phyloP scores from a whole-genome alignment of 2,797 vertebrate genomes.

The Pseudomugil tenellus region DNA sequence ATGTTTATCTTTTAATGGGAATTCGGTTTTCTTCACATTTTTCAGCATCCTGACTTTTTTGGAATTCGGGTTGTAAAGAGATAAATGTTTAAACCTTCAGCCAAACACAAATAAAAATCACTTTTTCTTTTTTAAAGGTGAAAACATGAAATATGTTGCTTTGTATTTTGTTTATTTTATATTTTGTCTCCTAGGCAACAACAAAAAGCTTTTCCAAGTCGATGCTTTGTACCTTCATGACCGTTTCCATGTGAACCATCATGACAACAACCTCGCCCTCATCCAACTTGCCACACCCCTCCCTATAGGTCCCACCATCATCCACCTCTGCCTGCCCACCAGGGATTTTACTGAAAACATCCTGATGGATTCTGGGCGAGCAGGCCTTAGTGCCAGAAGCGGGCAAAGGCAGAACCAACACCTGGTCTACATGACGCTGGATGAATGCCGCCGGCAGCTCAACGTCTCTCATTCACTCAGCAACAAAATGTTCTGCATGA shows the following conservation, averaged over 20 bases:
- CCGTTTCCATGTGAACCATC: conserved; percentile 58
- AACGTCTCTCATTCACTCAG: conserved; percentile 81
- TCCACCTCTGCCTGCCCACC: conserved; percentile 86
- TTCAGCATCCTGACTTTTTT: no score
- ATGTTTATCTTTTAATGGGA: no score
- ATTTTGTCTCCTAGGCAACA: conserved; percentile 36
- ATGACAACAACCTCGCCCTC: conserved; percentile 84
- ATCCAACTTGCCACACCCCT: conserved; percentile 78
- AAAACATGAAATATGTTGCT: no score
- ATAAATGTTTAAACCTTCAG: no score
- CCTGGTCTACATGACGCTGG: conserved; percentile 72
- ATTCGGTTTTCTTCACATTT: no score
- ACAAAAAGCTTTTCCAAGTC: background rate
- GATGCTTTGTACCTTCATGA: conserved; percentile 68
- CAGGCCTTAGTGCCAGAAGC: conserved; percentile 55
- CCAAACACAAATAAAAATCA: no score
- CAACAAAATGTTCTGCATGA: conserved; percentile 90
- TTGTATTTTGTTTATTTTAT: no score
- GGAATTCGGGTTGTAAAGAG: no score
- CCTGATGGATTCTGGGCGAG: conserved; percentile 79
- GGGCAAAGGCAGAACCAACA: background rate
- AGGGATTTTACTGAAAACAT: conserved; percentile 89
- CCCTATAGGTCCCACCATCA: conserved; percentile 62
- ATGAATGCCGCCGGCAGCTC: conserved; percentile 80
- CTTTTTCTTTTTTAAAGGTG: no score